Conservation (phyloP, 2,797 vertebrate genomes). For the Falco naumanni region DNA sequence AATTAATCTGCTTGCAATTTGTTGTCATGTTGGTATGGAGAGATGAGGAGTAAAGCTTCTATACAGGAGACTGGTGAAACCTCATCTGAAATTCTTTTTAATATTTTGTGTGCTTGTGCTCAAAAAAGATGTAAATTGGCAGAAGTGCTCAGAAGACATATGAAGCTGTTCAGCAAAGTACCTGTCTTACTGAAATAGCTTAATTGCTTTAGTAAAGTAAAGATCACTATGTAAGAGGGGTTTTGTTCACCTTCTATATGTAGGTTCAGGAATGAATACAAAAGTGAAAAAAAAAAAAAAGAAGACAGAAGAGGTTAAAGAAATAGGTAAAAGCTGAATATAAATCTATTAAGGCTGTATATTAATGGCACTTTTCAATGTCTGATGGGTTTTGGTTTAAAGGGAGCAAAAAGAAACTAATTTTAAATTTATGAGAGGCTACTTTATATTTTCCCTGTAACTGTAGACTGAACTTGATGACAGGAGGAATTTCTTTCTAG, state of each 20-base stretch:
- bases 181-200: background rate
- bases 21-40: background rate
- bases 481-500: background rate
- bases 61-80: background rate
- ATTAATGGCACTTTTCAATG: background rate
- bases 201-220: constrained; percentile 7
- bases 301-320: background rate
- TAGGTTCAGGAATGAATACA: background rate
- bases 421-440: background rate
- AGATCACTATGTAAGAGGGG: background rate
- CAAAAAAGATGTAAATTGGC: background rate
- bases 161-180: background rate
- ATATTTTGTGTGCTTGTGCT: background rate
- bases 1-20: background rate
- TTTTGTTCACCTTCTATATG: background rate
- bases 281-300: background rate
- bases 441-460: background rate
- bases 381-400: background rate
- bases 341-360: background rate
- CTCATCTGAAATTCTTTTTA: background rate
- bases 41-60: background rate
- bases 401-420: background rate
- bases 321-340: background rate
- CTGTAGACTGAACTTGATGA: background rate
- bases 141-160: background rate